These are phyloP conservation scores for Daktulosphaira vitifoliae DNA, from an alignment of 1,140 invertebrate genomes.

Conservation along the genomic window DNA sequence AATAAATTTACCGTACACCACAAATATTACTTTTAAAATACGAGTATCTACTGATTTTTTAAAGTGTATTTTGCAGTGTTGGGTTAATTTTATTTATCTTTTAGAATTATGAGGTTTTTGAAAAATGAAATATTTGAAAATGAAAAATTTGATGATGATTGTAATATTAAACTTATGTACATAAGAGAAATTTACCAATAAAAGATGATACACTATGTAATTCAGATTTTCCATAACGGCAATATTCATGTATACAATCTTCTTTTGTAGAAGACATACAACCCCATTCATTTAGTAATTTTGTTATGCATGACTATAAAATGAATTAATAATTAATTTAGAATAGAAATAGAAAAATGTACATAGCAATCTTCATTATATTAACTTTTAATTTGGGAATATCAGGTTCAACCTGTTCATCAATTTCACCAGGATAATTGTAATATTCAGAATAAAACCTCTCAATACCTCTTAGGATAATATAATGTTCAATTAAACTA, in stretches of 20 bases:
- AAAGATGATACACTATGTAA: constrained; percentile 92
- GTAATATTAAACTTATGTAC: neutral
- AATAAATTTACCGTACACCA: no score
- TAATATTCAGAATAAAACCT: constrained; percentile 81
- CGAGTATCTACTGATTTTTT: no score
- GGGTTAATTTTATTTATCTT: no score
- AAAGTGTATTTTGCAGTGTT: no score
- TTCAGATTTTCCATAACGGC: constrained; percentile 85
- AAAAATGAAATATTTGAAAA: no score
- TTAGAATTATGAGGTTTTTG: no score
- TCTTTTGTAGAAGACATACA: constrained; percentile 71
- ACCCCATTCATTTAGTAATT: constrained; percentile 78
- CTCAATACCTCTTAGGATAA: constrained; percentile 82
- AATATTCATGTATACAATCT: constrained; percentile 92
- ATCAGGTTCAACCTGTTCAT: constrained; percentile 79
- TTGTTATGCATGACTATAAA: constrained; percentile 58
- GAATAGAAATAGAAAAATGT: neutral
- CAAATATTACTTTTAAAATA: no score
- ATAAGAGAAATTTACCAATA: constrained; percentile 51
- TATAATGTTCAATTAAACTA: constrained; percentile 81
- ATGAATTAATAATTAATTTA: constrained; percentile 16
- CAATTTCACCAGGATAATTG: constrained; percentile 80
- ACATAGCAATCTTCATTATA: neutral
- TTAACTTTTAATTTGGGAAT: constrained; percentile 72
- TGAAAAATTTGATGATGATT: neutral